Conservation (phyloP, 2,888 invertebrate genomes). For the Cephus spinipes region DNA sequence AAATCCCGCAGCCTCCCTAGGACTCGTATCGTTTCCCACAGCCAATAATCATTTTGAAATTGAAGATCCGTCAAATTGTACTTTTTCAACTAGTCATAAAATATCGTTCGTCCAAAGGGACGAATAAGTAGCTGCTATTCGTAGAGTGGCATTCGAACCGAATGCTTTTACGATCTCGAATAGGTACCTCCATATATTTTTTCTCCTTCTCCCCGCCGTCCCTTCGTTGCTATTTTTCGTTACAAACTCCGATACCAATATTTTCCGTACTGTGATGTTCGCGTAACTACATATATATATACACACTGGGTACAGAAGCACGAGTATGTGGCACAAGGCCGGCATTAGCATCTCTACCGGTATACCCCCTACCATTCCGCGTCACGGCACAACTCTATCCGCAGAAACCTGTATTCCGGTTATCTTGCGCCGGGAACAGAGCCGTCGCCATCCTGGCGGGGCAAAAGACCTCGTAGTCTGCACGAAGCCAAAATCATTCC, state of each 20-base stretch:
- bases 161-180: not conserved
- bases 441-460: conserved; percentile 33
- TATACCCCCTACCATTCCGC: conserved; percentile 58
- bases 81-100: not conserved
- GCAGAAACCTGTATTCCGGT: conserved; percentile 61
- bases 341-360: conserved; percentile 67
- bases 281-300: conserved; percentile 3
- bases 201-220: not conserved
- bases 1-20: too few species aligned
- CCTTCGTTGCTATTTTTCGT: not conserved
- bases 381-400: conserved; percentile 57
- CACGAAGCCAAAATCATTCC: conserved; percentile 16
- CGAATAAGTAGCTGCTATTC: not conserved
- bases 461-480: conserved; percentile 36
- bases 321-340: conserved; percentile 65
- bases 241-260: not conserved
- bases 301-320: conserved; percentile 42
- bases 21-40: not conserved
- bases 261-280: not conserved
- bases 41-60: not conserved
- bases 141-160: not conserved
- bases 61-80: not conserved
- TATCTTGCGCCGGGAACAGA: conserved; percentile 46
- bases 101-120: not conserved
- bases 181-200: not conserved